A percentile compares a stretch with the other conserved stretches of the same genome.
Evolutionary conservation across 2,888 invertebrate species (phyloP).

Genomic region (Ornithoptera priamus): DNA sequence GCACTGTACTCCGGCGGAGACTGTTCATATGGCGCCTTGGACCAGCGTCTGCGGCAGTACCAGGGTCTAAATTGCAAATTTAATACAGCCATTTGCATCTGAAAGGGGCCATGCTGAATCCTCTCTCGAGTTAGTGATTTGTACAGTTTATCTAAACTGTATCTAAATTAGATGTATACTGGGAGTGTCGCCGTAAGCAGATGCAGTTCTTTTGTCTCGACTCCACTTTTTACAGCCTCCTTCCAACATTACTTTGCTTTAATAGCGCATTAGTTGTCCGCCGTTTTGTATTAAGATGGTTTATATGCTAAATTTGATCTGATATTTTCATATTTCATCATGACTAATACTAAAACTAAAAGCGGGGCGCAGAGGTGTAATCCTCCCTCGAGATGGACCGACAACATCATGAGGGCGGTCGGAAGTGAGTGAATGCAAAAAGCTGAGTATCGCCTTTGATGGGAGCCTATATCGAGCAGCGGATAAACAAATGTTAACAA

Average conservation of each 20-base stretch:
- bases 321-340: not conserved
- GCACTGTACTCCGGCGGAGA: too few species aligned
- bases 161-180: constrained; percentile 70
- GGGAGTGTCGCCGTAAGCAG: constrained; percentile 42
- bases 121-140: constrained; percentile 72
- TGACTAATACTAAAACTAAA: not conserved
- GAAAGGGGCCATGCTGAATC: constrained; percentile 69
- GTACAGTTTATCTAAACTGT: constrained; percentile 68
- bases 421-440: too few species aligned
- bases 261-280: constrained; percentile 7
- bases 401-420: too few species aligned
- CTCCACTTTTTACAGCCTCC: constrained; percentile 37
- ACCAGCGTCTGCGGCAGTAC: constrained; percentile 51
- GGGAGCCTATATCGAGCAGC: too few species aligned
- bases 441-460: too few species aligned
- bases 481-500: too few species aligned
- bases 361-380: too few species aligned
- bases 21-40: constrained; percentile 31
- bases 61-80: constrained; percentile 76
- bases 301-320: constrained; percentile 3
- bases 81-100: constrained; percentile 78
- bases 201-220: constrained; percentile 43
- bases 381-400: too few species aligned
- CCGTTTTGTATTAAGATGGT: constrained; percentile 1
- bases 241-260: constrained; percentile 16